Base-by-base conservation (phyloP, 2,113 vertebrate genomes). In the Phoxinus phoxinus region DNA sequence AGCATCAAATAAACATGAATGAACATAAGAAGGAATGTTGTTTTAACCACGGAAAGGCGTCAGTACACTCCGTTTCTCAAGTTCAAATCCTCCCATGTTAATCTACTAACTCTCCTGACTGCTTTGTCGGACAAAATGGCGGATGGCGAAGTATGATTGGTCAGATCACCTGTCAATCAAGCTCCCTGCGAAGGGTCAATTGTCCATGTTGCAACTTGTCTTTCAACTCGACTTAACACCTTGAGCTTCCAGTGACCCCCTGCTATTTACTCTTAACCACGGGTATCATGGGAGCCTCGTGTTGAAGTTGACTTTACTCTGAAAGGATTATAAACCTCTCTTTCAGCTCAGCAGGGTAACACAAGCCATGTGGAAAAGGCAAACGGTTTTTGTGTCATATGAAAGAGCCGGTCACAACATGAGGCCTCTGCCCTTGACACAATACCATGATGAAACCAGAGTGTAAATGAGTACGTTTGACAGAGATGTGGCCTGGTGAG, bases 161-260 rank as follows among this genome's bases (percentile, higher is more conserved):
- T n/a, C n/a, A n/a, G n/a, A n/a, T n/a, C n/a, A n/a, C n/a, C n/a
- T n/a, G n/a, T n/a, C n/a, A n/a, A n/a, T n/a, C n/a, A n/a, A n/a
- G n/a, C n/a, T n/a, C n/a, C n/a, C n/a, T n/a, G n/a, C n/a, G n/a
- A n/a, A n/a, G n/a, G n/a, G 48, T 56, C 15, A 21, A 51, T 19
- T 48, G 72, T 30, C 72, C 83, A 53, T 75, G 69, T 41, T 23
- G 61, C 21, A 21, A n/a, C 10, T 73, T 72, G 72, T 21, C 72
- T 59, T 87, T 81, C 35, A 77, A 83, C 23, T 25, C 13, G 77
- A 30, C 41, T 88, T 85, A 77, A 58, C 59, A 61, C 65, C 41
- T 27, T 72, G 32, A 83, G 61, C 73, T 46, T 53, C 25, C 78
- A 1, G 56, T 12, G 72, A 25, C 85, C 72, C 69, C 85, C 48